phyloP scores from a whole-genome alignment of 2,888 invertebrate genomes.

The Gymnocheta viridis region DNA sequence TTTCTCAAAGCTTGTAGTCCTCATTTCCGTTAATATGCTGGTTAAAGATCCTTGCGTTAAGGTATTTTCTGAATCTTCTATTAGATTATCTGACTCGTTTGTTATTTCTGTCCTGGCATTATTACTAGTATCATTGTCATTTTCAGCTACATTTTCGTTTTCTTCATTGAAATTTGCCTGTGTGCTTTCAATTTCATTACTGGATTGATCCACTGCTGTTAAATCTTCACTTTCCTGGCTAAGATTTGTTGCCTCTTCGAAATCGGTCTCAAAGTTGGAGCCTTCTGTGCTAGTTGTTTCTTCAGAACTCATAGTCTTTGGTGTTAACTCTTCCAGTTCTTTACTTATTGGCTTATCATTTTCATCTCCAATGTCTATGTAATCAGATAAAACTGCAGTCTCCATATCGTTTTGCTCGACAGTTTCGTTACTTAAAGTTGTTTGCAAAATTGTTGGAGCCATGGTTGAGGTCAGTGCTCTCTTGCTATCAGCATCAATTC shows the following conservation, averaged over 20 bases:
- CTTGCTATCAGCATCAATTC: neutral
- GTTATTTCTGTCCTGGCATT: neutral
- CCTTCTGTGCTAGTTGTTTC: neutral
- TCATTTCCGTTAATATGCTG: neutral
- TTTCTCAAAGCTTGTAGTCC: neutral
- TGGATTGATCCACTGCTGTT: no score
- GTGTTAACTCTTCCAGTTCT: neutral
- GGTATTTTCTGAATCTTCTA: neutral
- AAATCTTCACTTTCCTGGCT: neutral
- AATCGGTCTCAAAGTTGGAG: neutral
- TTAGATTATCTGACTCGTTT: neutral
- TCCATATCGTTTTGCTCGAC: neutral
- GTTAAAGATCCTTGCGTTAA: neutral
- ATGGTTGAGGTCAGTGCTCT: neutral
- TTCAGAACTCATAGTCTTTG: neutral
- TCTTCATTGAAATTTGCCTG: neutral
- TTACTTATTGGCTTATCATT: neutral
- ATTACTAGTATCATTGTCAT: neutral
- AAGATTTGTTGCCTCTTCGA: neutral
- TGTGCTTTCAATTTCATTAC: neutral
- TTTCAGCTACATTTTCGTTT: neutral
- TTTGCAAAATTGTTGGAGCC: neutral
- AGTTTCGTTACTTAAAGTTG: neutral
- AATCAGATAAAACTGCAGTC: conserved; percentile 21
- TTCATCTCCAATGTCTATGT: neutral